These are phyloP conservation scores for Xyliphius kryptos DNA, from an alignment of 2,113 vertebrate genomes.

Conservation along the genomic window DNA sequence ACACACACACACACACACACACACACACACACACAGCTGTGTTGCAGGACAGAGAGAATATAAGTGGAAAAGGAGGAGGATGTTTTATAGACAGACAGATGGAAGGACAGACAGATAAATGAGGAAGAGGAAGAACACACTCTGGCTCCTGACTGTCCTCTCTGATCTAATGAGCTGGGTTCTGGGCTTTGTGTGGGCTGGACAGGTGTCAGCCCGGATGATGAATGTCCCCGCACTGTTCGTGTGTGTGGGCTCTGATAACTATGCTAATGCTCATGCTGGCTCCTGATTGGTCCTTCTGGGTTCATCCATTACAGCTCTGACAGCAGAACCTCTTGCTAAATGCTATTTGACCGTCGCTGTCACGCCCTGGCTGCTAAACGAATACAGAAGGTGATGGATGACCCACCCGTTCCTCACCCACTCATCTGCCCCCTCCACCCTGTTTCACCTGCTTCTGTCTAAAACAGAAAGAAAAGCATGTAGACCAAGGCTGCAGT, in stretches of 20 bases:
- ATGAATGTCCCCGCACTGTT: slow-evolving; percentile 61
- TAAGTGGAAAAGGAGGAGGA: background rate
- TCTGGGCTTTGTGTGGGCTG: slow-evolving; percentile 55
- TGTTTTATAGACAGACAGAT: background rate
- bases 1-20: slow-evolving; percentile 23
- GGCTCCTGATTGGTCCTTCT: slow-evolving; percentile 51
- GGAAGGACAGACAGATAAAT: background rate
- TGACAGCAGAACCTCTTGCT: slow-evolving; percentile 67
- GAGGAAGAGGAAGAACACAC: background rate
- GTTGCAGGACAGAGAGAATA: slow-evolving; percentile 9
- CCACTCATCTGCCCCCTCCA: slow-evolving; percentile 2
- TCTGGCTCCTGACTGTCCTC: slow-evolving; percentile 42
- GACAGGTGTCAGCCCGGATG: slow-evolving; percentile 68
- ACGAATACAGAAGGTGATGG: slow-evolving; percentile 54
- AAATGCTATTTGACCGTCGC: slow-evolving; percentile 68
- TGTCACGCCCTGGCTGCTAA: slow-evolving; percentile 58
- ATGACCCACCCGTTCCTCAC: slow-evolving; percentile 62
- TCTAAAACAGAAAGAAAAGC: slow-evolving; percentile 9
- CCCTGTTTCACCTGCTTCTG: slow-evolving; percentile 7
- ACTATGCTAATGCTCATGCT: slow-evolving; percentile 60
- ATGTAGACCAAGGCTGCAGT: background rate
- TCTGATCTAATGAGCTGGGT: slow-evolving; percentile 58
- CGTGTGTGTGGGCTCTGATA: slow-evolving; percentile 54
- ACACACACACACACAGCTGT: slow-evolving; percentile 22
- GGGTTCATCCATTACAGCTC: slow-evolving; percentile 64